These are phyloP conservation scores for Bruchidius siliquastri DNA, from an alignment of 2,888 invertebrate species.

Conservation along the genomic window DNA sequence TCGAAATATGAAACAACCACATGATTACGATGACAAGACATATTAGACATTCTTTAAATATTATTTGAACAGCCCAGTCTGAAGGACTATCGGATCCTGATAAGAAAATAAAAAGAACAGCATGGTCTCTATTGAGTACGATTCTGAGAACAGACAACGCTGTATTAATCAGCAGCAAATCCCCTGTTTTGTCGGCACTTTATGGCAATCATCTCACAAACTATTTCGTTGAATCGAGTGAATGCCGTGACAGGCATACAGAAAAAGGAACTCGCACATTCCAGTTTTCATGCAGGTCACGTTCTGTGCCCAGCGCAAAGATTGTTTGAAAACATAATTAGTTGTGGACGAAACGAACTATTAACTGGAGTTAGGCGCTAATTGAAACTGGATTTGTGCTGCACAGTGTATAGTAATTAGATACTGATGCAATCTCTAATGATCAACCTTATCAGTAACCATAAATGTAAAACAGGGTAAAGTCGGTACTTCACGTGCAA, in stretches of 20 bases:
- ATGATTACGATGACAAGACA: too few species aligned
- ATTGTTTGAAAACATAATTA: not conserved
- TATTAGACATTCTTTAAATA: too few species aligned
- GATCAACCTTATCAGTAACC: not conserved
- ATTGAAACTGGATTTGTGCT: not conserved
- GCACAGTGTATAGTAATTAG: not conserved
- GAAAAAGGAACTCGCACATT: not conserved
- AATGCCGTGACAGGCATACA: not conserved
- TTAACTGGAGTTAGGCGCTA: not conserved
- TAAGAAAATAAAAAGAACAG: too few species aligned
- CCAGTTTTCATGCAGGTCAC: not conserved
- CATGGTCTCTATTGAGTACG: not conserved
- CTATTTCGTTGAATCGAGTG: not conserved
- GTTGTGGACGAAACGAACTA: not conserved
- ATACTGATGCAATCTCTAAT: not conserved
- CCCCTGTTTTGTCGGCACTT: not conserved
- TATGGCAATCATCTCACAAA: not conserved
- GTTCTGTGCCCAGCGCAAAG: not conserved
- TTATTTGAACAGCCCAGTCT: too few species aligned
- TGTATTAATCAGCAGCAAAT: not conserved
- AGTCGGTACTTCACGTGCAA: too few species aligned
- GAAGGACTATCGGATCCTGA: too few species aligned
- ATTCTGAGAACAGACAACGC: not conserved
- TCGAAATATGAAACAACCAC: too few species aligned
- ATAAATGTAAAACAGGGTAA: too few species aligned